phyloP scores from a whole-genome alignment of 2,113 vertebrate species.

The Indri indri region DNA sequence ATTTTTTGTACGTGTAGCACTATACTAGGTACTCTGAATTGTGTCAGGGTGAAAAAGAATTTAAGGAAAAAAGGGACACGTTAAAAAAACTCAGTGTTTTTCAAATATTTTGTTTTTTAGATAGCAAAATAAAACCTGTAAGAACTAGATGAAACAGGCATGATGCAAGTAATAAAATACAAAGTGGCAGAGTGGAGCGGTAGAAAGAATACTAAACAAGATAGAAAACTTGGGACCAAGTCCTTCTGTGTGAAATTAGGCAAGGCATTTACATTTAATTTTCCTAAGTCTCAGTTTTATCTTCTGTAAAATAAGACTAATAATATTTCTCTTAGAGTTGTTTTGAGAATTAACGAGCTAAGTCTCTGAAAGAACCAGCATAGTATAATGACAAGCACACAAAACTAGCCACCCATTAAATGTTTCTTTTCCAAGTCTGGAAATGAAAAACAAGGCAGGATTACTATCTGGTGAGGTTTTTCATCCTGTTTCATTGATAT shows the following conservation, averaged over 20 bases:
- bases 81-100: background rate
- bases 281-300: background rate
- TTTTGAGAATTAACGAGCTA: background rate
- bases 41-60: background rate
- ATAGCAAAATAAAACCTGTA: background rate
- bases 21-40: background rate
- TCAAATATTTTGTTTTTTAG: slow-evolving; percentile 18
- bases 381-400: background rate
- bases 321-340: background rate
- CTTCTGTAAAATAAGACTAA: background rate
- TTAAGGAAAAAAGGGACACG: background rate
- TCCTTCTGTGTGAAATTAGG: background rate
- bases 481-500: background rate
- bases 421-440: background rate
- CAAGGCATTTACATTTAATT: background rate
- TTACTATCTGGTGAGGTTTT: background rate
- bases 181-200: background rate
- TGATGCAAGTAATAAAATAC: background rate
- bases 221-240: background rate
- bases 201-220: background rate
- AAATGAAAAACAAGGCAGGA: background rate
- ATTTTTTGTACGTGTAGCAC: background rate
- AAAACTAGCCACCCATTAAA: background rate
- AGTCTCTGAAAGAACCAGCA: background rate
- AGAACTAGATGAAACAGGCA: background rate